Evolutionary conservation across 1,140 invertebrate genomes (phyloP), one percentile per base, ranked within the genome.

Genomic region (Whitmania pigra): DNA sequence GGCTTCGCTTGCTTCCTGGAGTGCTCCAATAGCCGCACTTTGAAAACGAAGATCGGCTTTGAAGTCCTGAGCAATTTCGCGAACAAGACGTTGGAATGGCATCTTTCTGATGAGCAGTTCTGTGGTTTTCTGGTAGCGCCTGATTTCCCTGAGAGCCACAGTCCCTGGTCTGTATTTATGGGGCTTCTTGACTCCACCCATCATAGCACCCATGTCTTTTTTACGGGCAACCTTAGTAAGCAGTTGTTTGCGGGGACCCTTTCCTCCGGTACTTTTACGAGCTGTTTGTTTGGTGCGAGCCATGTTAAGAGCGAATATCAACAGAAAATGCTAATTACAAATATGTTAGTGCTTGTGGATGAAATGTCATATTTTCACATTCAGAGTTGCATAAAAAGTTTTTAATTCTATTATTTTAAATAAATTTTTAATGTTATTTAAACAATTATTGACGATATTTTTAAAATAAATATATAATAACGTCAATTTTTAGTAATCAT

Each of bases 281-380:
- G 89, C 89, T 40, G 89, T 90, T 76, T 90, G 89, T 85, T 90
- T 90, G 2, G 89, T 90, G 87, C 89, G 88, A 74, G 89, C 89
- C 89, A 90, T 90, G 18, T 17, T 49, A 49, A 49, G 43, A 43
- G 40, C 89, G 43, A 49, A 17, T 49, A 17, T 17, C 0, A 17
- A 49, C 43, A 7, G 43, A 49, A 17, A 13, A 17, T 15, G 13
- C 43, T 49, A 49, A 49, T 49, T 5, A 17, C 2, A 6, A 13
- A 43, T 43, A 43, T 43, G 40, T 13, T 43, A 13, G 11, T 49
- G 43, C 13, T 17, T 11, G 15, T 49, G 43, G 43, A 49, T 17
- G 9, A 49, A 1, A 17, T 49, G 6, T 36, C 31, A 36, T 36
- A 3, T 49, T 49, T 49, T 49, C 43, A 17, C 13, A 0, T 49